phyloP scores from a whole-genome alignment of 2,797 vertebrate genomes.

The Cichlasoma orientale region DNA sequence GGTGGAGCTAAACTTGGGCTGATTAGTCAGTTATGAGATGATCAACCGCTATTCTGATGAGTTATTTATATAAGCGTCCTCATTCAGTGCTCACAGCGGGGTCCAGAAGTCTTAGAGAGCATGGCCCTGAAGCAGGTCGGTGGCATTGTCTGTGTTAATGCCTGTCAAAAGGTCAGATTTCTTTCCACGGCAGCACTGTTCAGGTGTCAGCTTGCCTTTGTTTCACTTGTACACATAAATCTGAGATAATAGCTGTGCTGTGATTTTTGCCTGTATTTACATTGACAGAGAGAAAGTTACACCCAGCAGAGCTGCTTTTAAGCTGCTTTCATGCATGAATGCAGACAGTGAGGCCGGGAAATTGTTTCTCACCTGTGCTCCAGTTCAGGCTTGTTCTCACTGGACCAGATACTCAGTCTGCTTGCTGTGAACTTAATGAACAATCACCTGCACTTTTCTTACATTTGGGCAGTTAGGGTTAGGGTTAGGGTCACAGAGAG shows the following conservation, averaged over 20 bases:
- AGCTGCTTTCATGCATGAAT: neutral
- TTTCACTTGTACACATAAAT: neutral
- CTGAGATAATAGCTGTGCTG: neutral
- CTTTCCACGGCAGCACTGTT: too few relatives aligned
- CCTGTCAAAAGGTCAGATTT: too few relatives aligned
- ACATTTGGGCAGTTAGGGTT: neutral
- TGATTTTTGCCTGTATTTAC: neutral
- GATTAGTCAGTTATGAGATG: too few relatives aligned
- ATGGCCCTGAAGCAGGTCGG: too few relatives aligned
- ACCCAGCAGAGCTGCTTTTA: too few relatives aligned
- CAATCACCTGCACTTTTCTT: neutral
- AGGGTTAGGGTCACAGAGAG: fast-evolving
- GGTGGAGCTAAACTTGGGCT: fast-evolving
- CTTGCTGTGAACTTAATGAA: neutral
- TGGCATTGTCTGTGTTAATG: too few relatives aligned
- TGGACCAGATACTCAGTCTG: neutral
- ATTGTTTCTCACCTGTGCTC: too few relatives aligned
- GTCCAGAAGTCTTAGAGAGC: neutral
- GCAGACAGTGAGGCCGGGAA: neutral
- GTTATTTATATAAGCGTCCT: neutral
- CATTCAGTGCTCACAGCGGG: fast-evolving
- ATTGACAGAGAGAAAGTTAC: fast-evolving
- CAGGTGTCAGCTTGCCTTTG: neutral
- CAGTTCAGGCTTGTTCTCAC: too few relatives aligned
- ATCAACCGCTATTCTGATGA: neutral